These are phyloP conservation scores for Frieseomelitta varia DNA, from an alignment of 1,140 invertebrate genomes.

Conservation along the genomic window DNA sequence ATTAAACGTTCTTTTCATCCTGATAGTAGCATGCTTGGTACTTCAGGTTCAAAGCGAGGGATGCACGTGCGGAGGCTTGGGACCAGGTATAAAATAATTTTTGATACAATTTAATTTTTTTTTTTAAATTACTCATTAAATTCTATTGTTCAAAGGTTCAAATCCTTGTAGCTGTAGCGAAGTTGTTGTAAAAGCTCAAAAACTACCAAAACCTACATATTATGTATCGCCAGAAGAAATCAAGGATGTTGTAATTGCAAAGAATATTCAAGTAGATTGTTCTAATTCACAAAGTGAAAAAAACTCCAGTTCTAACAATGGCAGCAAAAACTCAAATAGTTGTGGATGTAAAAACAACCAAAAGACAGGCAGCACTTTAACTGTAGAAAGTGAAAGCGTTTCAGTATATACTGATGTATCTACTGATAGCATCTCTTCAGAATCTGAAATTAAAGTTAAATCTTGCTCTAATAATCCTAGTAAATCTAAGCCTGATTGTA, in stretches of 20 bases:
- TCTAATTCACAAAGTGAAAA: not conserved
- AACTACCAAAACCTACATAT: constrained; percentile 43
- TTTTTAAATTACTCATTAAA: not conserved
- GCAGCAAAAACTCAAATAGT: not conserved
- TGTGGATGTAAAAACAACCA: not conserved
- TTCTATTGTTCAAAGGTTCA: constrained; percentile 14
- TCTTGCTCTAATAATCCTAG: not conserved
- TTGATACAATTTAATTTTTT: not conserved
- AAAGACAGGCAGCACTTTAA: not conserved
- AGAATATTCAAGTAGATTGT: not conserved
- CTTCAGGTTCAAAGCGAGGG: constrained; percentile 10
- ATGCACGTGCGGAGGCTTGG: constrained; percentile 43
- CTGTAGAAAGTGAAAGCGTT: not conserved
- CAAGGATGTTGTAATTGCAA: constrained; percentile 43
- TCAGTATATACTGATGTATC: not conserved
- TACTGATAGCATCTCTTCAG: not conserved
- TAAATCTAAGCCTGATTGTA: constrained; percentile 16
- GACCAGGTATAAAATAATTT: constrained; percentile 46
- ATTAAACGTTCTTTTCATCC: constrained; percentile 1
- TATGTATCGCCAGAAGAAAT: constrained; percentile 53
- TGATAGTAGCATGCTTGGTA: constrained; percentile 19
- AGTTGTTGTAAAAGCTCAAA: constrained; percentile 55
- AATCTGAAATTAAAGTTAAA: no score
- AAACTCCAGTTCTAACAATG: not conserved
- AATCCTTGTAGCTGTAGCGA: constrained; percentile 53